These are phyloP conservation scores for Oxytorus armatus DNA, from an alignment of 2,888 invertebrate species.

Conservation along the genomic window DNA sequence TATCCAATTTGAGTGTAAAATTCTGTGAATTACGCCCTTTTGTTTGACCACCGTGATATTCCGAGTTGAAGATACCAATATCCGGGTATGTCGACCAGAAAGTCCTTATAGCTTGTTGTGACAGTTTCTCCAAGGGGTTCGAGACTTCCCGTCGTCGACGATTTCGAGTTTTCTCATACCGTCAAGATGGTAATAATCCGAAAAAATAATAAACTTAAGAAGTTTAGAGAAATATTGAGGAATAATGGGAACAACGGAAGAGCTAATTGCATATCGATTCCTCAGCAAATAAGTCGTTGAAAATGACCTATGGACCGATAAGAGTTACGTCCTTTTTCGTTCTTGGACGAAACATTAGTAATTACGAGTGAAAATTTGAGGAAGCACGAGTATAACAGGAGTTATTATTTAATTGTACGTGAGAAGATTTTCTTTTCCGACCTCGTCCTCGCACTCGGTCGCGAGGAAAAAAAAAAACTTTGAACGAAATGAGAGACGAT, in stretches of 20 bases:
- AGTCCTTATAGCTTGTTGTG: slow-evolving; percentile 60
- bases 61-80: slow-evolving; percentile 36
- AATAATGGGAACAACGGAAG: slow-evolving; percentile 17
- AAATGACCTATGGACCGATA: not conserved
- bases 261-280: slow-evolving; percentile 24
- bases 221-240: not conserved
- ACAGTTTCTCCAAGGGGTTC: slow-evolving; percentile 54
- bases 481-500: slow-evolving; percentile 45
- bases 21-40: no score
- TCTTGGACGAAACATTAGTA: slow-evolving; percentile 1
- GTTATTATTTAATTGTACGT: slow-evolving; percentile 30
- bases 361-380: slow-evolving; percentile 2
- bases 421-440: slow-evolving; percentile 29
- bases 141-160: slow-evolving; percentile 45
- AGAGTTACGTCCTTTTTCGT: not conserved
- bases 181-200: slow-evolving; percentile 29
- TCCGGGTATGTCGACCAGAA: slow-evolving; percentile 43
- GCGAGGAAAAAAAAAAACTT: slow-evolving; percentile 23
- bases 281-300: not conserved
- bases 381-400: slow-evolving; percentile 2
- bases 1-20: no score
- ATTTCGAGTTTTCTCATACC: slow-evolving; percentile 8
- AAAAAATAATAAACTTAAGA: slow-evolving; percentile 32
- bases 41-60: no score
- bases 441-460: not conserved